Evolutionary conservation across 2,888 invertebrate species (phyloP), one percentile per base, ranked within the genome.

Genomic region (Linnaemya vulpina): DNA sequence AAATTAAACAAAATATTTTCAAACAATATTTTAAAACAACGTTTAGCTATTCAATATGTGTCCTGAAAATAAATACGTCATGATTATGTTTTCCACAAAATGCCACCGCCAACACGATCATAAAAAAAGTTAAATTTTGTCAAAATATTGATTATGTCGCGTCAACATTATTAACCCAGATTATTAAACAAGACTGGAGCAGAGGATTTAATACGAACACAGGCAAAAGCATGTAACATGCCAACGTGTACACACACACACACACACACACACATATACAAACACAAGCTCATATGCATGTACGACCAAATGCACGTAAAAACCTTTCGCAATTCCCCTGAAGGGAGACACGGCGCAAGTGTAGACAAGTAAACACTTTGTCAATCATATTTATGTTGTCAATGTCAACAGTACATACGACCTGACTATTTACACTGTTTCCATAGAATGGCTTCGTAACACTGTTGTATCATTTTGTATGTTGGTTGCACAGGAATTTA

Each of bases 71-170:
- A 5, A n/a, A 13, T 2, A n/a, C 46, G 1, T 51, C 17, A 17
- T 51, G 4, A 17, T 7, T 13, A 20, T n/a, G 17, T 1, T 43
- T 22, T 5, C 8, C 8, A 22, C 8, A 13, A n/a, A n/a, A 15
- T 3, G 25, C 0, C n/a, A n/a, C 1, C 1, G 20, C 20, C 38
- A 55, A 70, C 38, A 40, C n/a, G 46, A 13, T 8, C 1, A 70
- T 9, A 5, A 30, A 55, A n/a, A 60, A 62, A 22, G 25, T 22
- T 17, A 74, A 68, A 38, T 35, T 49, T 60, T 77, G 25, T 1
- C 22, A 70, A 63, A 76, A 76, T 76, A 76, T 82, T 71, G 58
- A 71, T 65, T 76, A 67, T 71, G 70, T 58, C 71, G 55, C 82
- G 70, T 75, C 75, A 68, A 68, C 22, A 43, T 68, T 81, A 81